Conservation (phyloP, 2,888 invertebrate genomes). For the Belgica antarctica region DNA sequence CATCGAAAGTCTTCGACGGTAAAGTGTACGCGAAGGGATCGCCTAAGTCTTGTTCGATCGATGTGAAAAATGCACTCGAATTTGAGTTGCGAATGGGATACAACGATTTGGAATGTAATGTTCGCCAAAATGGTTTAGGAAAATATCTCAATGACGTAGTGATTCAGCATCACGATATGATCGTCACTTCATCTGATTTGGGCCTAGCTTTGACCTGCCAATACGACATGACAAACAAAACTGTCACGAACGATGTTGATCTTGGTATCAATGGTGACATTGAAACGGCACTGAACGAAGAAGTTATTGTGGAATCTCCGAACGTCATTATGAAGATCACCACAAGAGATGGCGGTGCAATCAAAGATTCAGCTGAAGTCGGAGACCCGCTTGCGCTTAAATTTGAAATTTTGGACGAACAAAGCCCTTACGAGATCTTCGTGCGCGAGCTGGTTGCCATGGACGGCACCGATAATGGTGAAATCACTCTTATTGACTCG, state of each 20-base stretch:
- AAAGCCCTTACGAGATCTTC: conserved; percentile 93
- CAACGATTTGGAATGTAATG: conserved; percentile 89
- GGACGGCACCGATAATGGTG: conserved; percentile 90
- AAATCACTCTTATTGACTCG: conserved; percentile 87
- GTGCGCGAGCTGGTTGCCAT: conserved; percentile 90
- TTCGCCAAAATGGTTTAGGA: conserved; percentile 82
- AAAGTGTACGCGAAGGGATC: conserved; percentile 94
- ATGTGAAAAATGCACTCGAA: conserved; percentile 82
- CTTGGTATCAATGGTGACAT: conserved; percentile 86
- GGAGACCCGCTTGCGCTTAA: conserved; percentile 87
- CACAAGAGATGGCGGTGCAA: conserved; percentile 77
- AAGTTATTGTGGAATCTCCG: conserved; percentile 89
- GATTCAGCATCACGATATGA: conserved; percentile 93
- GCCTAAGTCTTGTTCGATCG: conserved; percentile 87
- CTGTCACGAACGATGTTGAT: conserved; percentile 88
- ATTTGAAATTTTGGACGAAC: conserved; percentile 88
- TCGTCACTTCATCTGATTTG: conserved; percentile 90
- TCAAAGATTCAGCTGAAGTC: conserved; percentile 84
- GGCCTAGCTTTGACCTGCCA: conserved; percentile 91
- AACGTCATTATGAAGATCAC: conserved; percentile 93
- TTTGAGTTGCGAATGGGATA: conserved; percentile 91
- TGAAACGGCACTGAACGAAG: conserved; percentile 80
- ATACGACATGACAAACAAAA: conserved; percentile 90
- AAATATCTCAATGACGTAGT: conserved; percentile 88
- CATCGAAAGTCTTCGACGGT: conserved; percentile 88